phyloP scores from a whole-genome alignment of 2,797 vertebrate species.

The Lithobates sylvaticus region DNA sequence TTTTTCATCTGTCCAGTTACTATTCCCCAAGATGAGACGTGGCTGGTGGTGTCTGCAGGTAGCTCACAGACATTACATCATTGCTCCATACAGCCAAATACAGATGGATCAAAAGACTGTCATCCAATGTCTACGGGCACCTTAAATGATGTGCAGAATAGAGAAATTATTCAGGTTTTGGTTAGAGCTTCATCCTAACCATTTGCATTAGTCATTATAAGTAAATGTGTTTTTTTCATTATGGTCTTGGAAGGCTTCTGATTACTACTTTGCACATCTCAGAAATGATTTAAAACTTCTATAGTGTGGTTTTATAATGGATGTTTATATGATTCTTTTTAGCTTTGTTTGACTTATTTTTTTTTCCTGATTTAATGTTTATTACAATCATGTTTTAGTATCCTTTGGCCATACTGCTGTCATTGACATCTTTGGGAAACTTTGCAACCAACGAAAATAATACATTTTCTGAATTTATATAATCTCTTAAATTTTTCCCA shows the following conservation, averaged over 20 bases:
- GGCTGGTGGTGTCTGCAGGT: too few species aligned
- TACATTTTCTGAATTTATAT: slow-evolving; percentile 13
- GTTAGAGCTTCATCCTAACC: neutral
- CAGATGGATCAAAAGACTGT: neutral
- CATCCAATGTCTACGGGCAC: too few species aligned
- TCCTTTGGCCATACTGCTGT: slow-evolving; percentile 14
- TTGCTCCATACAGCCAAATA: neutral
- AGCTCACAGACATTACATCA: too few species aligned
- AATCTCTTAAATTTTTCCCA: neutral
- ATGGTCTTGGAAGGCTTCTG: slow-evolving; percentile 12
- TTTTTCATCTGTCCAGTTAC: too few species aligned
- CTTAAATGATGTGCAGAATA: neutral
- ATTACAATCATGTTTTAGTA: slow-evolving; percentile 9
- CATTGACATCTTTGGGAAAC: slow-evolving; percentile 28
- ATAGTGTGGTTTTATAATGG: neutral
- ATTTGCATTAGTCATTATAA: slow-evolving; percentile 36
- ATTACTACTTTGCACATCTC: slow-evolving; percentile 8
- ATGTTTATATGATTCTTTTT: slow-evolving; percentile 2
- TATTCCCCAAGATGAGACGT: too few species aligned
- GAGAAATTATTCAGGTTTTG: neutral
- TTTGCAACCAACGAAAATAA: slow-evolving; percentile 7
- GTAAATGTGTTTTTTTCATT: slow-evolving; percentile 39
- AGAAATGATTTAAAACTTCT: slow-evolving; percentile 31
- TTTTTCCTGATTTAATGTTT: slow-evolving; percentile 30
- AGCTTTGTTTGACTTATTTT: slow-evolving; percentile 1